Conservation (phyloP, 2,113 vertebrate species). For the Colaptes auratus region DNA sequence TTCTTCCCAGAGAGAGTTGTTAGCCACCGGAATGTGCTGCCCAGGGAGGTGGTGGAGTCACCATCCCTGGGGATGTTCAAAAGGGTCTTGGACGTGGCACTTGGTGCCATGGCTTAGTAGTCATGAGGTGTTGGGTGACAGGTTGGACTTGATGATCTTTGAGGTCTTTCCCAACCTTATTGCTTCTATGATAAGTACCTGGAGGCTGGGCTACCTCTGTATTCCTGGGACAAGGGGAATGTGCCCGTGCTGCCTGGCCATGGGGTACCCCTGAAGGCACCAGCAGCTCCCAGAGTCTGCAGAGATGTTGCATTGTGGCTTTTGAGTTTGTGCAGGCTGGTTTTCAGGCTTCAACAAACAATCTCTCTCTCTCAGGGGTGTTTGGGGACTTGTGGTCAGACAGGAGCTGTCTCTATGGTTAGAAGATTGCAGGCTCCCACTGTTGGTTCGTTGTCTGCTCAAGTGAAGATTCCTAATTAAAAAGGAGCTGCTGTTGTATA, state of each 20-base stretch:
- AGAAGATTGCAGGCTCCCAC: background rate
- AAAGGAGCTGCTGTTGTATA: constrained; percentile 14
- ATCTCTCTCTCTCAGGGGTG: background rate
- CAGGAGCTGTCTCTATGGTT: background rate
- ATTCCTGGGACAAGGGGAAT: background rate
- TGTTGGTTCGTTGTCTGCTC: background rate
- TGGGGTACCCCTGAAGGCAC: background rate
- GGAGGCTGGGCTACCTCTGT: background rate
- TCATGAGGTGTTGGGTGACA: too few relatives aligned
- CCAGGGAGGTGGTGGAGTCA: too few relatives aligned
- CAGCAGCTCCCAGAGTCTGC: background rate
- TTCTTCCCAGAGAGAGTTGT: too few relatives aligned
- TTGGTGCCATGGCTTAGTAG: too few relatives aligned
- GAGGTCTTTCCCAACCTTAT: too few relatives aligned
- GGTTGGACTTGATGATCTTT: too few relatives aligned
- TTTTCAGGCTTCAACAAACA: background rate
- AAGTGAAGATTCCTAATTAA: constrained; percentile 8
- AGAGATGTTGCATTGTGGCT: background rate
- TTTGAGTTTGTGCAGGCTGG: background rate
- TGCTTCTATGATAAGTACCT: background rate
- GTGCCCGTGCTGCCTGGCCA: background rate
- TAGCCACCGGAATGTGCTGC: too few relatives aligned
- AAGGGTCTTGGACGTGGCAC: too few relatives aligned
- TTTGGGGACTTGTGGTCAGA: fast-evolving
- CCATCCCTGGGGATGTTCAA: too few relatives aligned